phyloP scores from a whole-genome alignment of 2,797 vertebrate species.

The Poecile montanus region DNA sequence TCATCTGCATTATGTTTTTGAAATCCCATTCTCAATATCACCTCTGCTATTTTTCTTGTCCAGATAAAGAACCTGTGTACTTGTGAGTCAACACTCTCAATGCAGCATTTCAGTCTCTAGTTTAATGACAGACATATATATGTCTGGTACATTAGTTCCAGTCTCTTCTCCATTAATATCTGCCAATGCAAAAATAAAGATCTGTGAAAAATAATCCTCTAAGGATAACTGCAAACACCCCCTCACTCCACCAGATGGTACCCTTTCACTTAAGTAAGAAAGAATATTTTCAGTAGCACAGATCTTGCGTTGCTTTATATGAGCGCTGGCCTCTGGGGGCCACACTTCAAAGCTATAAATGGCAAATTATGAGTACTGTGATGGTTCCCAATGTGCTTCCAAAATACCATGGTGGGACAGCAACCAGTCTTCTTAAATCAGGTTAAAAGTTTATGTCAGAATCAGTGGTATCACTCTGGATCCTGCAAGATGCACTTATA shows the following conservation, averaged over 20 bases:
- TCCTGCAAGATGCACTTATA: neutral
- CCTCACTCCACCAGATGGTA: conserved; percentile 22
- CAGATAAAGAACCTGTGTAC: neutral
- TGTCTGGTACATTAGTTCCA: neutral
- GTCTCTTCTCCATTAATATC: neutral
- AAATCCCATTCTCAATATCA: neutral
- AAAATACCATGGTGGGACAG: neutral
- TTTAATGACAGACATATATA: neutral
- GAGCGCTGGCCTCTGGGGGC: neutral
- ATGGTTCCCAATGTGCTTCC: neutral
- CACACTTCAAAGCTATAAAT: neutral
- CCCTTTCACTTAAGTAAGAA: neutral
- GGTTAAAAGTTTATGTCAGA: neutral
- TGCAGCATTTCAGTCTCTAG: neutral
- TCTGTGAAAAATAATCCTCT: neutral
- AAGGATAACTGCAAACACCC: neutral
- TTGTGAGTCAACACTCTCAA: neutral
- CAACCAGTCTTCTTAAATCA: neutral
- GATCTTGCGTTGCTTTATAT: neutral
- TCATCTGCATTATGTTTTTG: neutral
- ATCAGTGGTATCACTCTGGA: neutral
- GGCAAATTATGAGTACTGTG: neutral
- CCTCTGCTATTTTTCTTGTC: neutral
- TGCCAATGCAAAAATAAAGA: neutral
- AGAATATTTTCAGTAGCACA: neutral